phyloP scores from a whole-genome alignment of 2,113 vertebrate genomes.

The Myotis davidii region DNA sequence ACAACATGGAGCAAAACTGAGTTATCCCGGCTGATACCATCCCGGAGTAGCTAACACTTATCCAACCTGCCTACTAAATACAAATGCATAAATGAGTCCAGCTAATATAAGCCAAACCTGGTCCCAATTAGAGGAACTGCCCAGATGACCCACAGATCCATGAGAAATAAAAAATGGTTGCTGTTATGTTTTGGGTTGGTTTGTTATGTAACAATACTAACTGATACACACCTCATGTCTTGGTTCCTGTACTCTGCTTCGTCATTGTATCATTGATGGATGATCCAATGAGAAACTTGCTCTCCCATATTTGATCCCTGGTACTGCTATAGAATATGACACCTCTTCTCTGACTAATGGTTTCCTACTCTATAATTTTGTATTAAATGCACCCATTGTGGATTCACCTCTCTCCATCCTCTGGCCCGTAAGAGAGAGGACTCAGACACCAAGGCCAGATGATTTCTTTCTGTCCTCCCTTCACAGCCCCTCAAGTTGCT shows the following conservation, averaged over 20 bases:
- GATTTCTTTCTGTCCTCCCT: not conserved
- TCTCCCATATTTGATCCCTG: not conserved
- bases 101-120: not conserved
- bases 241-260: not conserved
- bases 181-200: not conserved
- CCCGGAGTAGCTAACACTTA: not conserved
- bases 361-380: not conserved
- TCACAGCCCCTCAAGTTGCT: not conserved
- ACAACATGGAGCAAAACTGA: not conserved
- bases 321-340: not conserved
- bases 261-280: not conserved
- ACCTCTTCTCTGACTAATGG: not conserved
- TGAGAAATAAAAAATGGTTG: not conserved
- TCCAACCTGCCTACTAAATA: not conserved
- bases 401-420: not conserved
- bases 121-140: not conserved
- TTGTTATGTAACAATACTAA: not conserved
- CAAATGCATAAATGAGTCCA: not conserved
- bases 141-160: not conserved
- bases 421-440: not conserved
- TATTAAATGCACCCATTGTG: not conserved
- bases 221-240: not conserved
- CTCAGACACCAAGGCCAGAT: not conserved
- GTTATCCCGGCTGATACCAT: not conserved
- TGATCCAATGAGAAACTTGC: not conserved